phyloP scores from a whole-genome alignment of 2,113 vertebrate genomes.

The Balaenoptera acutorostrata region DNA sequence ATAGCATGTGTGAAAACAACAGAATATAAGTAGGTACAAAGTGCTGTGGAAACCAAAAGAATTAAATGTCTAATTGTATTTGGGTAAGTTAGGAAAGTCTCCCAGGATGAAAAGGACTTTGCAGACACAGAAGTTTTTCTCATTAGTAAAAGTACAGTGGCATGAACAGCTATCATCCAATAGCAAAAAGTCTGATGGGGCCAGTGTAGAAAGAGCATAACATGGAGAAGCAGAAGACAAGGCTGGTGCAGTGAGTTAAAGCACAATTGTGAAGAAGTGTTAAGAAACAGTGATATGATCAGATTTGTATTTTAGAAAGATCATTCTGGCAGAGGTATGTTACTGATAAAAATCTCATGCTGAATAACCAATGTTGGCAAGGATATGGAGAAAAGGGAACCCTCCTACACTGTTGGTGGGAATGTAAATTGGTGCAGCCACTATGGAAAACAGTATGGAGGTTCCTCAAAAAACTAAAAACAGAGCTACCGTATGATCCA shows the following conservation, averaged over 20 bases:
- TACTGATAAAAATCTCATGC: not conserved
- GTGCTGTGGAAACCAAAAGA: not conserved
- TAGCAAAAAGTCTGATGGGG: not conserved
- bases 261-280: not conserved
- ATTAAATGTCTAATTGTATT: not conserved
- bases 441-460: not conserved
- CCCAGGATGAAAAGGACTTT: not conserved
- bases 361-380: not conserved
- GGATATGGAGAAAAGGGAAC: not conserved
- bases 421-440: not conserved
- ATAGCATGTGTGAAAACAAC: not conserved
- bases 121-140: not conserved
- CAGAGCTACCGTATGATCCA: not conserved
- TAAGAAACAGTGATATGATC: not conserved
- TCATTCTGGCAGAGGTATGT: not conserved
- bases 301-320: not conserved
- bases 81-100: not conserved
- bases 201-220: fast-evolving
- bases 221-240: not conserved
- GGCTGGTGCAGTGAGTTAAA: not conserved
- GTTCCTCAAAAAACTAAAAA: not conserved
- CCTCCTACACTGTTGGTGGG: not conserved
- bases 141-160: not conserved
- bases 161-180: not conserved
- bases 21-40: not conserved